Conservation (phyloP, 2,113 vertebrate genomes). For the Sander lucioperca region DNA sequence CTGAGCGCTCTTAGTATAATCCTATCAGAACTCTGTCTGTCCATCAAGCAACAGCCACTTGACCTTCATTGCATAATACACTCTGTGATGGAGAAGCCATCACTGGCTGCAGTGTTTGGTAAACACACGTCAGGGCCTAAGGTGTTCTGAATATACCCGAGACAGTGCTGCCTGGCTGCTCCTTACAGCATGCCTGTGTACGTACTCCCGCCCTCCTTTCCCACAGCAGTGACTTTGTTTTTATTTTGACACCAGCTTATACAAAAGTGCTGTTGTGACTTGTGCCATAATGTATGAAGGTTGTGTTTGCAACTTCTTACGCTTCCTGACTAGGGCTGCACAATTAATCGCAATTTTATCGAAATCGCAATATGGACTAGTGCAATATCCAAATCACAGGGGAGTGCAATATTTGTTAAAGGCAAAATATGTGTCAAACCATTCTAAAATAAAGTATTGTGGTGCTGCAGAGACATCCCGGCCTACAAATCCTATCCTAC, state of each 20-base stretch:
- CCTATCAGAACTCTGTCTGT: constrained; percentile 71
- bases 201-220: not conserved
- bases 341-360: too few relatives aligned
- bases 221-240: constrained; percentile 17
- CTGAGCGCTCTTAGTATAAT: constrained; percentile 66
- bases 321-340: not conserved
- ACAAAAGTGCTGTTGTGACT: constrained; percentile 11
- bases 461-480: too few relatives aligned
- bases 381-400: too few relatives aligned
- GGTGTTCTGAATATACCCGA: not conserved
- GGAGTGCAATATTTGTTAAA: too few relatives aligned
- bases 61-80: constrained; percentile 73
- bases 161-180: not conserved
- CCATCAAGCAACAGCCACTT: constrained; percentile 69
- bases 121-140: constrained; percentile 40
- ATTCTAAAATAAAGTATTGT: too few relatives aligned
- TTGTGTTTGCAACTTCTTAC: not conserved
- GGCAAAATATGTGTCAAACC: too few relatives aligned
- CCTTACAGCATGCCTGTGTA: constrained; percentile 5
- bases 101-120: constrained; percentile 39
- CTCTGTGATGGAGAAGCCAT: constrained; percentile 41
- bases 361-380: too few relatives aligned
- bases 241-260: not conserved
- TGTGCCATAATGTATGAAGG: not conserved
- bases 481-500: too few relatives aligned